Conservation (phyloP, 2,113 vertebrate species). For the Bubo scandiacus region DNA sequence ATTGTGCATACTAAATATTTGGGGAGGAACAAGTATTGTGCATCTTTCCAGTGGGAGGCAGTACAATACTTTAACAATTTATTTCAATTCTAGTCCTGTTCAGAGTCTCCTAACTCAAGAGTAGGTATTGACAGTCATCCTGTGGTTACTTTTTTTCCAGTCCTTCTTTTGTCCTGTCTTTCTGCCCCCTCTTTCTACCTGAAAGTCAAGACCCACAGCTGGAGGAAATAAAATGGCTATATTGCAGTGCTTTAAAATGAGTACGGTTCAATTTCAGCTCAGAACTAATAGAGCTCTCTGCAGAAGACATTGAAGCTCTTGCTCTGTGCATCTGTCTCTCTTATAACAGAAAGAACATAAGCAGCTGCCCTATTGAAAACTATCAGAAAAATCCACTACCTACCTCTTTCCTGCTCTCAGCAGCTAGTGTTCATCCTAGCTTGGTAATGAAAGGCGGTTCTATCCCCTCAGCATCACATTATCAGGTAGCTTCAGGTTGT, state of each 20-base stretch:
- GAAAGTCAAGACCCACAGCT: constrained; percentile 62
- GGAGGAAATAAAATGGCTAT: constrained; percentile 69
- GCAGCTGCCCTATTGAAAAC: neutral
- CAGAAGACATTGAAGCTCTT: constrained; percentile 32
- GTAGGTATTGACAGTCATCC: constrained; percentile 41
- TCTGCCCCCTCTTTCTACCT: constrained; percentile 20
- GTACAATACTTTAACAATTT: neutral
- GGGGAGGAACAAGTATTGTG: neutral
- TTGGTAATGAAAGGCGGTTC: constrained; percentile 25
- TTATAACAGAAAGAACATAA: constrained; percentile 41
- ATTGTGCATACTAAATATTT: neutral
- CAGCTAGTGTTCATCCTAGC: neutral
- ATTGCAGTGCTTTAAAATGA: constrained; percentile 65
- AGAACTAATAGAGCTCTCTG: constrained; percentile 2
- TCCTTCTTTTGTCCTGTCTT: neutral
- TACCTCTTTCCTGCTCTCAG: neutral
- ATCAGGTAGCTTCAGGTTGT: constrained; percentile 65
- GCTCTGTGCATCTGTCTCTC: neutral
- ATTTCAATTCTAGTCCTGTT: neutral
- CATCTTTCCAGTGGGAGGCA: neutral
- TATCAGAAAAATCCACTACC: neutral
- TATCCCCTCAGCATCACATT: constrained; percentile 40
- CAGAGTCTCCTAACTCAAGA: neutral
- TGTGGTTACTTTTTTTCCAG: constrained; percentile 39
- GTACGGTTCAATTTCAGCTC: constrained; percentile 51